These are phyloP conservation scores for Ochlodes sylvanus DNA, from an alignment of 2,888 invertebrate species.

Conservation along the genomic window DNA sequence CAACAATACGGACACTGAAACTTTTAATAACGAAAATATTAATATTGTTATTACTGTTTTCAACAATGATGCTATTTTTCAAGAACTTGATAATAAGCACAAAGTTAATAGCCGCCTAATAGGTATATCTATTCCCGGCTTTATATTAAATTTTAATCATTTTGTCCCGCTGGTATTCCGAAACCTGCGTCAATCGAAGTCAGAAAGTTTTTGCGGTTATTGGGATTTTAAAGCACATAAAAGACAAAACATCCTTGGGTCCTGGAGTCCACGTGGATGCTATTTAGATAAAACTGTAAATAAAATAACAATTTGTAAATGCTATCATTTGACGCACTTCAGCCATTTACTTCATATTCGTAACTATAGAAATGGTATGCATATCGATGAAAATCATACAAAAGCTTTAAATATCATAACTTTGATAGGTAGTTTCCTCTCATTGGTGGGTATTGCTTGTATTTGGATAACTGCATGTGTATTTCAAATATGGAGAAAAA, in stretches of 20 bases:
- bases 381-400: slow-evolving; percentile 58
- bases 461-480: slow-evolving; percentile 85
- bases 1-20: slow-evolving; percentile 49
- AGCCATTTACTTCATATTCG: slow-evolving; percentile 80
- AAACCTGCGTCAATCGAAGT: slow-evolving; percentile 49
- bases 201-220: slow-evolving; percentile 76
- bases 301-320: slow-evolving; percentile 71
- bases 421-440: slow-evolving; percentile 84
- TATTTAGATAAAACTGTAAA: slow-evolving; percentile 58
- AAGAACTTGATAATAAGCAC: slow-evolving; percentile 64
- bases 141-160: slow-evolving; percentile 79
- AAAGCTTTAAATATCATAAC: slow-evolving; percentile 84
- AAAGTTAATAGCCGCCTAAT: slow-evolving; percentile 80
- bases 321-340: slow-evolving; percentile 86
- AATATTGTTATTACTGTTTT: slow-evolving; percentile 81
- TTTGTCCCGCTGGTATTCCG: slow-evolving; percentile 83
- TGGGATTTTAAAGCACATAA: slow-evolving; percentile 80
- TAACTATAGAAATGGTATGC: slow-evolving; percentile 42
- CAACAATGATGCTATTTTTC: slow-evolving; percentile 82
- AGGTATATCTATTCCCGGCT: slow-evolving; percentile 86
- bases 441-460: slow-evolving; percentile 83
- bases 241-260: slow-evolving; percentile 57
- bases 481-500: slow-evolving; percentile 86
- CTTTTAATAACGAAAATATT: slow-evolving; percentile 49
- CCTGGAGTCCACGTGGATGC: slow-evolving; percentile 85